Percentiles rank a stretch among this genome's conserved stretches.
Conservation (phyloP, 1,140 invertebrate genomes). For the Agrilus planipennis region DNA sequence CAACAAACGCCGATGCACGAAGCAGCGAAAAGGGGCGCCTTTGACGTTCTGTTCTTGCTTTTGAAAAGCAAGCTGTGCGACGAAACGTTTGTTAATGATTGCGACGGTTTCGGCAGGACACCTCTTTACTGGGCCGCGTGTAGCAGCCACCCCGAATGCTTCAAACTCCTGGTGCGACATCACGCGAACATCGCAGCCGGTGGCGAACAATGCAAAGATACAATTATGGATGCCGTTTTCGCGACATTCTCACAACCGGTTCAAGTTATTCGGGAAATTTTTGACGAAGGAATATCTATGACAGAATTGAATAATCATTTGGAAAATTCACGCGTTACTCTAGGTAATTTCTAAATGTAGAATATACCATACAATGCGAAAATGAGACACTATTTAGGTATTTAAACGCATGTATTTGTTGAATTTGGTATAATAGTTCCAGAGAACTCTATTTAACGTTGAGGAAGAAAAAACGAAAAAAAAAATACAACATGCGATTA, state of each 20-base stretch:
- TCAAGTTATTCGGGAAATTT: conserved; percentile 11
- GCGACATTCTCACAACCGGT: conserved; percentile 8
- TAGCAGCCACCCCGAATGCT: conserved; percentile 8
- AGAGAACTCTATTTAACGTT: too few species aligned
- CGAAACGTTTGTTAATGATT: conserved; percentile 8
- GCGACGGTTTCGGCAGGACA: conserved; percentile 12
- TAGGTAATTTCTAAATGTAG: conserved; percentile 10
- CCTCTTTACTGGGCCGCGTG: conserved; percentile 12
- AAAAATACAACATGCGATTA: too few species aligned
- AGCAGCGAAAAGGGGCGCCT: conserved; percentile 9
- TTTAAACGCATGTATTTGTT: too few species aligned
- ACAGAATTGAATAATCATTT: background rate
- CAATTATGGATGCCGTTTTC: conserved; percentile 14
- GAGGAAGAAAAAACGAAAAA: too few species aligned
- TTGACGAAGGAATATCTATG: conserved; percentile 9
- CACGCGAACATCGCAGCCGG: conserved; percentile 8
- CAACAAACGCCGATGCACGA: conserved; percentile 13
- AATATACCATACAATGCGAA: too few species aligned
- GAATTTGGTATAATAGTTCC: too few species aligned
- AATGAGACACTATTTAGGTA: too few species aligned
- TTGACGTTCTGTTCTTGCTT: conserved; percentile 9
- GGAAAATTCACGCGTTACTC: conserved; percentile 2
- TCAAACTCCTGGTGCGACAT: conserved; percentile 10
- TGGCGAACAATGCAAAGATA: conserved; percentile 9
- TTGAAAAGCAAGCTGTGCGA: conserved; percentile 11